Evolutionary conservation across 2,797 vertebrate genomes (phyloP).

Genomic region (Pogoniulus pusillus): DNA sequence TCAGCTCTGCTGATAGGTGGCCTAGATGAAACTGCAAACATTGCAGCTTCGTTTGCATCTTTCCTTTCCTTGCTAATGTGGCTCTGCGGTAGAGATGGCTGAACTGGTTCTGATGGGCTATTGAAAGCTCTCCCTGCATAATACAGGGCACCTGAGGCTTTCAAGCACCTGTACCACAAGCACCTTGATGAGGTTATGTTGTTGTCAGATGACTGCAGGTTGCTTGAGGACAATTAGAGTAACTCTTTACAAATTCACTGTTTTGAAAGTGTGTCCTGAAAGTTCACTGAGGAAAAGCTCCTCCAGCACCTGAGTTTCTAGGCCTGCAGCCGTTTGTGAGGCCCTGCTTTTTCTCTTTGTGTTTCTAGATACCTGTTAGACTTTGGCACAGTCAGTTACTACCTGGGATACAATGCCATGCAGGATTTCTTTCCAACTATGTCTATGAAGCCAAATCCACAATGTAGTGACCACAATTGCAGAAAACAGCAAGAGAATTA

Average conservation of each 20-base stretch:
- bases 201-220: not conserved
- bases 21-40: not conserved
- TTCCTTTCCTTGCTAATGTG: not conserved
- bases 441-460: constrained; percentile 95
- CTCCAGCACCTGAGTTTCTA: not conserved
- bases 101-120: not conserved
- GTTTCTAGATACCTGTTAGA: constrained; percentile 87
- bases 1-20: not conserved
- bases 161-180: not conserved
- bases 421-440: constrained; percentile 97
- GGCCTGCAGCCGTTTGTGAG: not conserved
- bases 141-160: not conserved
- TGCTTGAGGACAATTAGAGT: not conserved
- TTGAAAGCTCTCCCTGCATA: not conserved
- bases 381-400: constrained; percentile 94
- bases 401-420: constrained; percentile 98
- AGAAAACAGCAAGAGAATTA: constrained; percentile 88
- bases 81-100: not conserved
- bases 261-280: not conserved
- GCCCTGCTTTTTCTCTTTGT: not conserved
- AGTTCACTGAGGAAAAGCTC: not conserved
- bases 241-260: not conserved
- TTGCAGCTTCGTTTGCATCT: not conserved
- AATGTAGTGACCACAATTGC: constrained; percentile 89
- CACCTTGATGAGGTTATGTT: not conserved